A percentile compares a stretch with the other conserved stretches of the same genome.
These are phyloP conservation scores for Aphaenogaster ashmeadi DNA, from an alignment of 1,140 invertebrate genomes.

Conservation along the genomic window DNA sequence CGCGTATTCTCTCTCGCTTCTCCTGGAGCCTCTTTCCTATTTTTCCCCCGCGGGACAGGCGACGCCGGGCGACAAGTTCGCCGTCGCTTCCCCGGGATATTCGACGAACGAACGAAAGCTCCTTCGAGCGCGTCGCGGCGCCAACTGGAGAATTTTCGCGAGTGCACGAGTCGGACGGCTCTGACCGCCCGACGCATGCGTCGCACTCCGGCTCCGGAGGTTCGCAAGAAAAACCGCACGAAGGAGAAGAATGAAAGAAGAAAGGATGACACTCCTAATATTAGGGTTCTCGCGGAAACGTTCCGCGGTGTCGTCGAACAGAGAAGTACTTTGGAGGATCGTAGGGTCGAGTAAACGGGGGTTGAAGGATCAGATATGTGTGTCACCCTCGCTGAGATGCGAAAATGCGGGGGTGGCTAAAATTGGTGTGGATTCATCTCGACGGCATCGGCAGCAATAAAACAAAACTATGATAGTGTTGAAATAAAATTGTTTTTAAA, in stretches of 20 bases:
- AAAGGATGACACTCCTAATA: neutral
- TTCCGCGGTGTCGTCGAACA: neutral
- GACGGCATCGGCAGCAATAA: neutral
- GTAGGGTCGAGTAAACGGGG: neutral
- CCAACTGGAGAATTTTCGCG: conserved; percentile 71
- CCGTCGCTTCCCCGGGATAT: neutral
- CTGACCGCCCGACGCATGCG: conserved; percentile 66
- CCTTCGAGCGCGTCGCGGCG: conserved; percentile 73
- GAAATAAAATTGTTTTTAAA: no score
- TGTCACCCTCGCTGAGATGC: neutral
- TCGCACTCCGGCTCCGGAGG: conserved; percentile 8
- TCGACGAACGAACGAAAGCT: neutral
- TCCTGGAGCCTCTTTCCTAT: neutral
- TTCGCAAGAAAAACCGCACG: conserved; percentile 15
- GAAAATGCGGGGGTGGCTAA: neutral
- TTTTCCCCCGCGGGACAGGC: neutral
- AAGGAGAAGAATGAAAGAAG: neutral
- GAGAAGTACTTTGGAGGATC: neutral
- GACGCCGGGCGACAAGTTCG: neutral
- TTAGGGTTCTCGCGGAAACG: neutral
- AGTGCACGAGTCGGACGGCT: conserved; percentile 46
- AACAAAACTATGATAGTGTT: no score
- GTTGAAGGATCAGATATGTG: neutral
- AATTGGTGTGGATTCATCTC: neutral
- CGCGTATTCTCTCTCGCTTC: neutral